Percentiles rank a stretch among this genome's conserved stretches.
These are phyloP conservation scores for Cnemophilus loriae DNA, from an alignment of 2,113 vertebrate genomes.

Conservation along the genomic window DNA sequence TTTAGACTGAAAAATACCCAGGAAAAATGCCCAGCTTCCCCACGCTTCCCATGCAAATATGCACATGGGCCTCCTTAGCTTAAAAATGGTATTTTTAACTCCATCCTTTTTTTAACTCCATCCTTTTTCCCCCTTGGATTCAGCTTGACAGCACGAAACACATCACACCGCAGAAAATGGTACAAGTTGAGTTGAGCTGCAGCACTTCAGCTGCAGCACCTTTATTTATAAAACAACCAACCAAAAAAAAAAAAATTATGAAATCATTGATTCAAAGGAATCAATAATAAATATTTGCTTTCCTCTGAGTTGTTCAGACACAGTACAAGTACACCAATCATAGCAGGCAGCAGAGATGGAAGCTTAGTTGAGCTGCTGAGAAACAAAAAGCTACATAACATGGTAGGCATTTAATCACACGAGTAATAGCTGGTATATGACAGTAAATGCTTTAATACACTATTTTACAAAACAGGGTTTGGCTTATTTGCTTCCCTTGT, in stretches of 20 bases:
- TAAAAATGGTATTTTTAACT: neutral
- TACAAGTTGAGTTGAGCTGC: neutral
- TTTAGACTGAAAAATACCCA: neutral
- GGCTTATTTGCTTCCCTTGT: slow-evolving; percentile 39
- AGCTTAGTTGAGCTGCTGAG: slow-evolving; percentile 39
- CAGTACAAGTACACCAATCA: slow-evolving; percentile 46
- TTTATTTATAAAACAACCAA: slow-evolving; percentile 69
- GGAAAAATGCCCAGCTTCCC: neutral
- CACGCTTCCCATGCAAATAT: neutral
- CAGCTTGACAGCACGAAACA: neutral
- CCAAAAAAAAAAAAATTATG: slow-evolving; percentile 2
- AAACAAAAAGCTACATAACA: slow-evolving; percentile 49
- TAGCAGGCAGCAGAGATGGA: slow-evolving; percentile 54
- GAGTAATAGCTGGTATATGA: slow-evolving; percentile 55
- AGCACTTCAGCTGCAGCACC: slow-evolving; percentile 17
- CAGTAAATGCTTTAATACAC: slow-evolving; percentile 62
- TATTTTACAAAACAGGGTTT: slow-evolving; percentile 64
- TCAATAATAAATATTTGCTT: slow-evolving; percentile 71
- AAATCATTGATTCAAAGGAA: slow-evolving; percentile 67
- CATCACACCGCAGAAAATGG: neutral
- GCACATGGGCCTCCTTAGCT: neutral
- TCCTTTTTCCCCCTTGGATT: neutral
- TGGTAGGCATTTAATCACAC: slow-evolving; percentile 45
- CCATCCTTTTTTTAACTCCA: fast-evolving
- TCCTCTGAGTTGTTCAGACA: slow-evolving; percentile 64